Evolutionary conservation across 2,113 vertebrate genomes (phyloP).

Genomic region (Centropristis striata): DNA sequence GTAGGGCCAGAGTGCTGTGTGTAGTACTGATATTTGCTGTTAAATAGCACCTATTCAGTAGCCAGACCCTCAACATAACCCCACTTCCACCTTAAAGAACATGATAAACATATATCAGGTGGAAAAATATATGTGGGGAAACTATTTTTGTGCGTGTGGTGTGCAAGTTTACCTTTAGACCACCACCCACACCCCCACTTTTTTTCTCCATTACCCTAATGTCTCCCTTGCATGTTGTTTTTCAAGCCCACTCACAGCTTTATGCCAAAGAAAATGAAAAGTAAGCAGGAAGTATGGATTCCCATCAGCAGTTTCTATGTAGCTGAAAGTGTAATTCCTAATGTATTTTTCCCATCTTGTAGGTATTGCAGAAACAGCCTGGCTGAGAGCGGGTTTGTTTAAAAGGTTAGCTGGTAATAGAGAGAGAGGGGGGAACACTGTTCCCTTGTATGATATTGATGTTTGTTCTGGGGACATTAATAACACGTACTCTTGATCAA

Average conservation of each 20-base stretch:
- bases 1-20: no score
- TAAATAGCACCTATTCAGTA: no score
- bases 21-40: no score
- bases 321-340: slow-evolving; percentile 64
- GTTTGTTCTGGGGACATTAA: slow-evolving; percentile 45
- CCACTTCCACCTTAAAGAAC: neutral
- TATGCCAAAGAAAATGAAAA: slow-evolving; percentile 72
- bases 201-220: slow-evolving; percentile 61
- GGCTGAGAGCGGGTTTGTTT: slow-evolving; percentile 32
- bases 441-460: slow-evolving; percentile 54
- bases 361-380: slow-evolving; percentile 48
- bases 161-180: slow-evolving; percentile 31
- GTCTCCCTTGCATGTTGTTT: slow-evolving; percentile 57
- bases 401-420: slow-evolving; percentile 63
- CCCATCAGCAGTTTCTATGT: slow-evolving; percentile 66
- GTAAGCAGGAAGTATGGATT: slow-evolving; percentile 72
- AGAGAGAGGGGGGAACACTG: slow-evolving; percentile 13
- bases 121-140: neutral
- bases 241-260: slow-evolving; percentile 52
- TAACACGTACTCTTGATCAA: slow-evolving; percentile 23
- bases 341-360: slow-evolving; percentile 56
- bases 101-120: neutral
- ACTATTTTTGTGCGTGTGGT: neutral
- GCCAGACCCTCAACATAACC: neutral
- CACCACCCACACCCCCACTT: slow-evolving; percentile 11